A percentile compares a stretch with the other conserved stretches of the same genome.
Evolutionary conservation across 2,113 vertebrate genomes (phyloP).

Genomic region (Phyllopteryx taeniolatus): DNA sequence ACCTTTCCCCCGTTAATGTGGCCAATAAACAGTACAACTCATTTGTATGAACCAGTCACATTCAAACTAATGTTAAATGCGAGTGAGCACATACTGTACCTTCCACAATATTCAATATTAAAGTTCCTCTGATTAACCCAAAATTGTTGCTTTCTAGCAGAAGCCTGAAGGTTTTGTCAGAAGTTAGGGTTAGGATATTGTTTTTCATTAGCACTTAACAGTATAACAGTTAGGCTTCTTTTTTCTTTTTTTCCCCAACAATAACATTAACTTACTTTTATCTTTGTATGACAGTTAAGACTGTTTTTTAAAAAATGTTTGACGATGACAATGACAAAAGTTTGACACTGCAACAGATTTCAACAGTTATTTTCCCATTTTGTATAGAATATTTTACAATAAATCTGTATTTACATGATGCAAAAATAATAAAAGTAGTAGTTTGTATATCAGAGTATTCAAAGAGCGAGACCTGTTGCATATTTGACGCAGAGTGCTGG

Average conservation of each 20-base stretch:
- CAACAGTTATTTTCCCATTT: not conserved
- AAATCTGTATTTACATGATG: not conserved
- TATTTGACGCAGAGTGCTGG: slow-evolving; percentile 24
- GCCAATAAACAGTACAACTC: too few relatives aligned
- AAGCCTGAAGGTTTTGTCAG: not conserved
- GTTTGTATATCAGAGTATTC: slow-evolving; percentile 5
- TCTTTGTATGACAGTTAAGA: too few relatives aligned
- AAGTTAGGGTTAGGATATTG: not conserved
- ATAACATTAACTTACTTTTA: too few relatives aligned
- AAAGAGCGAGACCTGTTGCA: slow-evolving; percentile 36
- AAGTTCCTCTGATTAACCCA: not conserved
- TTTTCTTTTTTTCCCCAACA: not conserved
- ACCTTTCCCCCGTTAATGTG: too few relatives aligned
- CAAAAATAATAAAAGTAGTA: not conserved
- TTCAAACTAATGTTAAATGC: not conserved
- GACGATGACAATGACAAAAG: not conserved
- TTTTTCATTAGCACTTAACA: not conserved
- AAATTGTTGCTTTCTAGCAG: not conserved
- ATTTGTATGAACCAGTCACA: not conserved
- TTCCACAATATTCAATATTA: too few relatives aligned
- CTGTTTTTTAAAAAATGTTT: not conserved
- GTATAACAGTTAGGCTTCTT: not conserved
- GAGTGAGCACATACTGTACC: not conserved
- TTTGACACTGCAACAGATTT: not conserved
- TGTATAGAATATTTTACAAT: not conserved